These are phyloP conservation scores for Bombylius major DNA, from an alignment of 2,888 invertebrate species.

Conservation along the genomic window DNA sequence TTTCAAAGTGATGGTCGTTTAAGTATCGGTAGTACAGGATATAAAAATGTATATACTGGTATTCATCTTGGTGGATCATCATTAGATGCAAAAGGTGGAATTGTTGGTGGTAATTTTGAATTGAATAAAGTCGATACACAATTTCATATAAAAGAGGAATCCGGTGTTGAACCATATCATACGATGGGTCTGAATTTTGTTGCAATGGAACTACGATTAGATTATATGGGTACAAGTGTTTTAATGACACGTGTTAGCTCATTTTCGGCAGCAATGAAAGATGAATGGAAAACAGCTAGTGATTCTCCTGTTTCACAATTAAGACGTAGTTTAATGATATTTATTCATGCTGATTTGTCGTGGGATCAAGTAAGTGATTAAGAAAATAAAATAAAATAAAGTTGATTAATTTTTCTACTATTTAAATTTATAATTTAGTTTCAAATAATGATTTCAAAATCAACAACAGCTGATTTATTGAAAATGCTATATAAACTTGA, in stretches of 20 bases:
- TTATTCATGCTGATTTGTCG: conserved; percentile 79
- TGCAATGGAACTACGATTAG: conserved; percentile 79
- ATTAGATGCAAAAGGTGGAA: conserved; percentile 92
- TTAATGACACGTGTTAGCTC: conserved; percentile 80
- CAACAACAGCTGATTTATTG: conserved; percentile 89
- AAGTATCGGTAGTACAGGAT: conserved; percentile 86
- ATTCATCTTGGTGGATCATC: conserved; percentile 80
- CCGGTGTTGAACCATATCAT: conserved; percentile 80
- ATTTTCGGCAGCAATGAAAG: conserved; percentile 65
- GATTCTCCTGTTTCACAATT: conserved; percentile 20
- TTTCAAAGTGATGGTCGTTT: conserved; percentile 84
- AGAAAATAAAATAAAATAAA: background rate
- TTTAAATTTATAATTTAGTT: conserved; percentile 35
- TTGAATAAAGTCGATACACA: conserved; percentile 79
- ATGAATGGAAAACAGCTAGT: conserved; percentile 64
- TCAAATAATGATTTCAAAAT: conserved; percentile 92
- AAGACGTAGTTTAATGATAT: conserved; percentile 66
- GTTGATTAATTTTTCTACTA: background rate
- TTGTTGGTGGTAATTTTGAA: conserved; percentile 92
- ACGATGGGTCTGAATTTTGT: conserved; percentile 67
- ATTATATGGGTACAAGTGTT: conserved; percentile 97
- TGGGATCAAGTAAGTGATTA: conserved; percentile 65
- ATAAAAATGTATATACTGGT: conserved; percentile 83
- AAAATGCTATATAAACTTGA: conserved; percentile 95
- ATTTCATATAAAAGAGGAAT: conserved; percentile 81